Evolutionary conservation across 2,888 invertebrate species (phyloP), one percentile per base, ranked within the genome.

Genomic region (Athrips mouffetella): DNA sequence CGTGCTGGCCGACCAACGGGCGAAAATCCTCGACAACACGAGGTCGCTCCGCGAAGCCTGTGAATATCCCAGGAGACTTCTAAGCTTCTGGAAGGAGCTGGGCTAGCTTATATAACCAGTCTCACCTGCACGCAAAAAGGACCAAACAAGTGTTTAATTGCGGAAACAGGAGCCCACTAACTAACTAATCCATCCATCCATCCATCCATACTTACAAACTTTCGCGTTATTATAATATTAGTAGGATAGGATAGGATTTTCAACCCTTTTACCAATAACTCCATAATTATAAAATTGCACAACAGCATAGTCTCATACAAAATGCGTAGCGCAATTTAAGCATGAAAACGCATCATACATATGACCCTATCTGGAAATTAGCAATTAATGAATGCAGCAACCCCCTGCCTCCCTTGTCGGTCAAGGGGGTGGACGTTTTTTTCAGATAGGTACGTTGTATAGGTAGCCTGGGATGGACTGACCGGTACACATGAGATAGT

Each of bases 381-480:
- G 80, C 81, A 80, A 86, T 86, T 86, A 87, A 87, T 87, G 85
- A 76, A 80, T 80, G 81, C 80, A 80, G 73, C 63, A 55, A 51
- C 58, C 52, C 51, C 18, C 20, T 47, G 50, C 51, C 55, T 48
- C 37, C 56, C 54, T 56, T 57, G 57, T 57, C 59, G 60, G 65
- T 64, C 65, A 62, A 59, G 56, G 57, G 54, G 57, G 54, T n/a
- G n/a, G n/a, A n/a, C 53, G 62, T 73, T 76, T 78, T 79, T 76
- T 74, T 70, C 27, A 45, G 35, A 23, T 76, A 65, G 37, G 37
- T 76, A 65, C n/a, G n/a, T n/a, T n/a, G n/a, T 74, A 69, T 77
- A 80, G 74, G 77, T 74, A 75, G 74, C 75, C 75, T 77, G 75
- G 63, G 60, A 73, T 70, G 78, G 73, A 78, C 76, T 68, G 57